Evolutionary conservation across 2,113 vertebrate genomes (phyloP).

Genomic region (Pachycephala philippinensis): DNA sequence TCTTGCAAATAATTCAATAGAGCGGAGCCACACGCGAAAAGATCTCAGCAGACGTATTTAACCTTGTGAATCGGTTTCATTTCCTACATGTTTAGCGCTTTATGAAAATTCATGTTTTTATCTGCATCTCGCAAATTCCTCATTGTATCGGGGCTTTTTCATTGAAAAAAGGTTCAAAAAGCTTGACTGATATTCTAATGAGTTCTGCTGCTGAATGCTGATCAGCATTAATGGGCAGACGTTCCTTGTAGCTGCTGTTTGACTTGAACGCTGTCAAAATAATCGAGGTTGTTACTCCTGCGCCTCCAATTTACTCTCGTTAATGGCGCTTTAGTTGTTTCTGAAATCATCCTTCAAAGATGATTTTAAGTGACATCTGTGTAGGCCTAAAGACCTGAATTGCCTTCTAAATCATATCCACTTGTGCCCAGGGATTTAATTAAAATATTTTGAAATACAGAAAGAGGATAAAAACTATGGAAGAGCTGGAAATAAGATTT

Average conservation of each 20-base stretch:
- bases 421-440: constrained; percentile 29
- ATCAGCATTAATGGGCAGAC: neutral
- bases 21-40: neutral
- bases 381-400: constrained; percentile 33
- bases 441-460: constrained; percentile 5
- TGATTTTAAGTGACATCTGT: constrained; percentile 56
- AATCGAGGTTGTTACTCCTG: neutral
- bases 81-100: constrained; percentile 33
- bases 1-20: constrained; percentile 1
- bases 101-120: constrained; percentile 46
- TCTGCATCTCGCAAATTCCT: constrained; percentile 6
- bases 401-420: constrained; percentile 31
- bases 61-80: constrained; percentile 38
- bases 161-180: neutral
- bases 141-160: neutral
- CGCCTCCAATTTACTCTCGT: neutral
- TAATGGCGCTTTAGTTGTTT: constrained; percentile 30
- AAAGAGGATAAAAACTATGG: neutral
- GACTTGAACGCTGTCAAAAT: constrained; percentile 36
- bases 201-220: neutral
- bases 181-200: neutral
- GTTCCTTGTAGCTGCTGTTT: constrained; percentile 4
- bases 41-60: constrained; percentile 22
- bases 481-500: neutral
- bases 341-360: constrained; percentile 47